Conservation (phyloP, 2,113 vertebrate genomes). For the Sinocyclocheilus anophthalmus region DNA sequence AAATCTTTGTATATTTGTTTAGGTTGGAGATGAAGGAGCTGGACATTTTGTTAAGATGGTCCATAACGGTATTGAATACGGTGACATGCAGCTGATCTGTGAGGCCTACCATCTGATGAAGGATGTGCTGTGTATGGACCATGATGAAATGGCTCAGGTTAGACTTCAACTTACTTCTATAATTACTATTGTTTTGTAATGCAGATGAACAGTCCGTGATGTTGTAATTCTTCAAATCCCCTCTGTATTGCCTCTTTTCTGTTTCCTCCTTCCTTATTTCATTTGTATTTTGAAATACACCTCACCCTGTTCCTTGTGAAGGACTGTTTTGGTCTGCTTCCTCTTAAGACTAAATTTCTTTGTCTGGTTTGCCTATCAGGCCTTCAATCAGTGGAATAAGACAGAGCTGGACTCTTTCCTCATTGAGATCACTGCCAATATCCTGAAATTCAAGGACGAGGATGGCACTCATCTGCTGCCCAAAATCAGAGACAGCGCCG, state of each 20-base stretch:
- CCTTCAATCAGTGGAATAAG: conserved; percentile 92
- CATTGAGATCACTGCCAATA: conserved; percentile 95
- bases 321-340: conserved; percentile 6
- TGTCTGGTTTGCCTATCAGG: conserved; percentile 66
- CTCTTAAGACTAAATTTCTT: background rate
- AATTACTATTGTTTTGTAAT: background rate
- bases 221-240: conserved; percentile 20
- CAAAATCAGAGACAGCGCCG: conserved; percentile 92
- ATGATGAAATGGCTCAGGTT: conserved; percentile 90
- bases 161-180: conserved; percentile 31
- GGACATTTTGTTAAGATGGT: conserved; percentile 99
- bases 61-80: conserved; percentile 98
- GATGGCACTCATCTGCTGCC: conserved; percentile 87
- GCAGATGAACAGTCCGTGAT: background rate
- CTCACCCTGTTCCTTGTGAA: conserved; percentile 12
- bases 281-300: conserved; percentile 16
- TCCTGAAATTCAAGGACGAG: conserved; percentile 85
- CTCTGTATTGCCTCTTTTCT: background rate
- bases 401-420: conserved; percentile 96
- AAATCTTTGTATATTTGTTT: conserved; percentile 50
- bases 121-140: conserved; percentile 88
- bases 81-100: conserved; percentile 98
- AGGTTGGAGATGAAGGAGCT: conserved; percentile 95
- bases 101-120: conserved; percentile 99
- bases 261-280: conserved; percentile 33